Evolutionary conservation across 2,888 invertebrate species (phyloP).

Genomic region (Artemia sinica): DNA sequence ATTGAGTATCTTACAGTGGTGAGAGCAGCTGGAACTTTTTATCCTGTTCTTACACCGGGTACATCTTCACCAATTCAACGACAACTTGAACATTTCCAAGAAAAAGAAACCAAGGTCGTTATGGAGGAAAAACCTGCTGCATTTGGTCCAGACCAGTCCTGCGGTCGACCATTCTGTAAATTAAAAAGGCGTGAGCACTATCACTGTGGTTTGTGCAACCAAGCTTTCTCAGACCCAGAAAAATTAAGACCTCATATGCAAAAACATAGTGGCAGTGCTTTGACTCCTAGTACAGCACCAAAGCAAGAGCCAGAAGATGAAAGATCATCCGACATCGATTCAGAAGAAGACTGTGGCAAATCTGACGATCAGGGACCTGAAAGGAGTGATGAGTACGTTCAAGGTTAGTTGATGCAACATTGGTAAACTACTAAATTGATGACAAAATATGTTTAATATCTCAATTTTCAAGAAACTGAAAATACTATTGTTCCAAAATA

Average conservation of each 20-base stretch:
- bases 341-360: too few species aligned
- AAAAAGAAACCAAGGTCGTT: background rate
- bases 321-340: too few species aligned
- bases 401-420: too few species aligned
- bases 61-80: background rate
- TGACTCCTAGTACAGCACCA: conserved; percentile 30
- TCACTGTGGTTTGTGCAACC: conserved; percentile 62
- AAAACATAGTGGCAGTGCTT: conserved; percentile 46
- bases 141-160: conserved; percentile 47
- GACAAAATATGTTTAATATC: too few species aligned
- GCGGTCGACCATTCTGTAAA: conserved; percentile 61
- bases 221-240: conserved; percentile 55
- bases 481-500: too few species aligned
- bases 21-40: conserved; percentile 81
- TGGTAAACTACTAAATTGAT: too few species aligned
- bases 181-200: conserved; percentile 57
- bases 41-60: conserved; percentile 46
- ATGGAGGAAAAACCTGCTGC: conserved; percentile 31
- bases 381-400: too few species aligned
- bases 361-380: too few species aligned
- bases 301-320: conserved; percentile 12
- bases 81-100: background rate
- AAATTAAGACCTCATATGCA: conserved; percentile 49
- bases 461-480: too few species aligned
- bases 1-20: conserved; percentile 44